A percentile compares a stretch with the other conserved stretches of the same genome.
Evolutionary conservation across 2,113 vertebrate genomes (phyloP).

Genomic region (Blennius ocellaris): DNA sequence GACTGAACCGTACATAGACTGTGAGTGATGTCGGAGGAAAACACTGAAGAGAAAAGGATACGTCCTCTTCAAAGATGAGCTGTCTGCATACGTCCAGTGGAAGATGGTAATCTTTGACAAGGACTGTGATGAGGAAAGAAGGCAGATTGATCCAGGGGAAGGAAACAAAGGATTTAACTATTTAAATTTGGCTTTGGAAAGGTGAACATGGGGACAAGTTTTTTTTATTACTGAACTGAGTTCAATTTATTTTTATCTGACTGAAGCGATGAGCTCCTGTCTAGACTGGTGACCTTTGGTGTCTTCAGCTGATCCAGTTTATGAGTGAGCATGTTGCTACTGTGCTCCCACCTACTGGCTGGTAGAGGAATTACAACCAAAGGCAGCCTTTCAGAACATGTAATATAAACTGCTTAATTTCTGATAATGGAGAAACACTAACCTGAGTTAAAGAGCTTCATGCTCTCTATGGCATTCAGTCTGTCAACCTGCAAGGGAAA

Average conservation of each 20-base stretch:
- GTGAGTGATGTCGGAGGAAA: constrained; percentile 1
- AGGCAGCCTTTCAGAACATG: neutral
- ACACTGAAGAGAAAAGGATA: constrained; percentile 75
- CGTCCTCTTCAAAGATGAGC: constrained; percentile 81
- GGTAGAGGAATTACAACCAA: constrained; percentile 26
- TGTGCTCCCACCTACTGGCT: constrained; percentile 75
- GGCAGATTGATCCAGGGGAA: constrained; percentile 26
- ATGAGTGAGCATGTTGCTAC: neutral
- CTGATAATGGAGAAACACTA: neutral
- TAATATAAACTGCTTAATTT: neutral
- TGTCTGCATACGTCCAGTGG: constrained; percentile 84
- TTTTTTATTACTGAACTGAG: constrained; percentile 45
- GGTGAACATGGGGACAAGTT: constrained; percentile 49
- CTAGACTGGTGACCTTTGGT: constrained; percentile 66
- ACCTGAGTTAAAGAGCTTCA: constrained; percentile 83
- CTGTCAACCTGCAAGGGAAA: constrained; percentile 69
- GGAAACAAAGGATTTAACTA: constrained; percentile 28
- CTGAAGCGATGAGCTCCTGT: constrained; percentile 56
- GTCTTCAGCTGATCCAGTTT: neutral
- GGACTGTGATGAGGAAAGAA: constrained; percentile 63
- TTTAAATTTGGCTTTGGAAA: constrained; percentile 19
- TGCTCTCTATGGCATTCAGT: constrained; percentile 74
- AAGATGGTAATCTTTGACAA: constrained; percentile 79
- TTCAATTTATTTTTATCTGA: constrained; percentile 33
- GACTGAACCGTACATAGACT: neutral